Conservation (phyloP, 23 tunicate genomes). For the Corella eumyota region DNA sequence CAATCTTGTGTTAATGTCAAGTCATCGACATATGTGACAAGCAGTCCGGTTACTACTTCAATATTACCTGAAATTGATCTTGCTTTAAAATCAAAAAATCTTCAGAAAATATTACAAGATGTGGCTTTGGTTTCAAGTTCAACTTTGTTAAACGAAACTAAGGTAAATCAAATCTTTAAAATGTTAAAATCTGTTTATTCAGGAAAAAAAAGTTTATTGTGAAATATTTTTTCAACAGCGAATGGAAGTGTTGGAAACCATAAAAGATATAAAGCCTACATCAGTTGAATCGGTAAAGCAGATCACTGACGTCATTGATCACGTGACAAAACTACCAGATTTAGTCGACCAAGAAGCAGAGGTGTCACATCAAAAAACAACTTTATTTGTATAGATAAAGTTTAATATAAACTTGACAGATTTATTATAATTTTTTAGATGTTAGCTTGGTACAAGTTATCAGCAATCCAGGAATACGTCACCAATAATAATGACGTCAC, state of each 20-base stretch:
- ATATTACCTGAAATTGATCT: too few relatives aligned
- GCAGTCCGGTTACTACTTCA: too few relatives aligned
- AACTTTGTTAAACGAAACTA: background rate
- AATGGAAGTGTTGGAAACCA: background rate
- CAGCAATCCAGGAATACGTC: background rate
- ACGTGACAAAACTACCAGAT: background rate
- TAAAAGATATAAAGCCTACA: background rate
- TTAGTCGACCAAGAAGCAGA: background rate
- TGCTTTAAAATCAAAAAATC: too few relatives aligned
- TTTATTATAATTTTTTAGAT: background rate
- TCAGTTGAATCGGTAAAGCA: background rate
- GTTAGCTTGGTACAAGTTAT: background rate
- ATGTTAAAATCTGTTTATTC: background rate
- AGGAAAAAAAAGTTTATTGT: background rate
- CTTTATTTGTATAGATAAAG: too few relatives aligned
- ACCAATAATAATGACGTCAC: background rate
- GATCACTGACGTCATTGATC: background rate
- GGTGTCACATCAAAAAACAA: conserved; percentile 2
- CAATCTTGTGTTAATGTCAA: too few relatives aligned
- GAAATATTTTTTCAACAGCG: background rate
- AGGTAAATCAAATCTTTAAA: too few relatives aligned
- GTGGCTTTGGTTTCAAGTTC: too few relatives aligned
- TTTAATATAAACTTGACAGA: background rate
- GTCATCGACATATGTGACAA: too few relatives aligned
- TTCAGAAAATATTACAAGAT: too few relatives aligned